Evolutionary conservation across 2,797 vertebrate genomes (phyloP), one percentile per base, ranked within the genome.

Genomic region (Helarctos malayanus): DNA sequence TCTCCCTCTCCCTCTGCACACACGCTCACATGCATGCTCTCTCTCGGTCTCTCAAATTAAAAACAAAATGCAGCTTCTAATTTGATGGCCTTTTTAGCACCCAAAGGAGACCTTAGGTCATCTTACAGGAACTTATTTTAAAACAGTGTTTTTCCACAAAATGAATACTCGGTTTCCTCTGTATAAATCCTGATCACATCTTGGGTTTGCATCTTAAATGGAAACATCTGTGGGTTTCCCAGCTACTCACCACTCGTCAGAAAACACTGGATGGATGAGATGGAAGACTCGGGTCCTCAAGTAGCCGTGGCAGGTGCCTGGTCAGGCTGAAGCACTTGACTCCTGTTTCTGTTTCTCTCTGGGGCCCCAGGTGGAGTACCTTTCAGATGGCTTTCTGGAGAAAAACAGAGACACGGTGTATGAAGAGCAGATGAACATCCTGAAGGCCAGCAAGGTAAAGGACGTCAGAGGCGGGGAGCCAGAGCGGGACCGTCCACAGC

Each of bases 381-480:
- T 99, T 97, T 99, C 99, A 5, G 99, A 99, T 2, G 99, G 99
- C 0, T 99, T 99, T 84, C 98, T 99, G 98, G 99, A 99, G 98
- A 99, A 99, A 98, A 99, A 99, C 98, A 98, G 99, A 98, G 99
- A 99, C 98, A 99, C 99, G 0, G 99, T 99, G 4, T 99, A 99
- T 0, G 99, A 99, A 97, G 99, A 99, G 89, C 99, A 99, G 98
- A 99, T 99, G 98, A 99, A 99, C 98, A 99, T 99, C 98, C 98
- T 99, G 97, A 99, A 99, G 97, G 99, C 99, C 98, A 99, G 99
- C 97, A 99, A 99, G 99, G 99, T 99, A 98, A 98, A n/a, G 75
- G 14, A n/a, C 57, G 0, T 25, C 23, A 1, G 69, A 23, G 35
- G 19, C 0, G 5, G 7, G 45, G 61, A n/a, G 1, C 5, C 6